Base-by-base conservation (phyloP, 2,113 vertebrate species). In the Prunella fulvescens region DNA sequence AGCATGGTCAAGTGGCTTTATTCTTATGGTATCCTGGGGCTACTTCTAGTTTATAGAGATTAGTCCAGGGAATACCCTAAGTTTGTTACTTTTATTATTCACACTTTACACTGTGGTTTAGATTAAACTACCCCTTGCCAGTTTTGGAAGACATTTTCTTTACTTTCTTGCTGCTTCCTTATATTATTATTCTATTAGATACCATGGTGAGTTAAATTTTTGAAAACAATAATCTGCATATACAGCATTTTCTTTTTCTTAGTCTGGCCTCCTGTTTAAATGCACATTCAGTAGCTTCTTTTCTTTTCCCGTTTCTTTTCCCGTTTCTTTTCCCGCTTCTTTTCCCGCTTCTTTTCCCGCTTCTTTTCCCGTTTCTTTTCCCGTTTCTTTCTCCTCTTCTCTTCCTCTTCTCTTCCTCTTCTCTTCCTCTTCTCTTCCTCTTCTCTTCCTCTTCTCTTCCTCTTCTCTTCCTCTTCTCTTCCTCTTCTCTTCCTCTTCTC, bases 51-150 rank as follows among this genome's bases (percentile, higher is more conserved):
- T 96, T 95, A 93, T 69, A 91, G 85, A 94, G 80, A 94, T 95
- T 94, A 92, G 90, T 95, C 66, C 42, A 87, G 64, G 35, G 39
- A 67, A 96, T n/a, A n/a, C 74, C 93, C 89, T 47, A 62, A 54
- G 71, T 72, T 97, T 97, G 86, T 92, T 93, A 72, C 93, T 96
- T 96, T 94, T 95, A 87, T 97, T 97, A 95, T 93, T 93, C 82
- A 88, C 66, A 86, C 74, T 97, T 96, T 80, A 83, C 65, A 88
- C 5, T 47, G 74, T 96, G 57, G 53, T 95, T 98, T 96, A 94
- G 71, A 83, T 54, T 97, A 90, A 96, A 96, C 89, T 91, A 69
- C 42, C 29, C 56, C 71, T 96, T 96, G 44, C 61, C 23, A 81
- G 61, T 67, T 97, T 92, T 96, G 90, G 91, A 97, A 94, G 90